Conservation (phyloP, 2,113 vertebrate species). For the Erinaceus europaeus region DNA sequence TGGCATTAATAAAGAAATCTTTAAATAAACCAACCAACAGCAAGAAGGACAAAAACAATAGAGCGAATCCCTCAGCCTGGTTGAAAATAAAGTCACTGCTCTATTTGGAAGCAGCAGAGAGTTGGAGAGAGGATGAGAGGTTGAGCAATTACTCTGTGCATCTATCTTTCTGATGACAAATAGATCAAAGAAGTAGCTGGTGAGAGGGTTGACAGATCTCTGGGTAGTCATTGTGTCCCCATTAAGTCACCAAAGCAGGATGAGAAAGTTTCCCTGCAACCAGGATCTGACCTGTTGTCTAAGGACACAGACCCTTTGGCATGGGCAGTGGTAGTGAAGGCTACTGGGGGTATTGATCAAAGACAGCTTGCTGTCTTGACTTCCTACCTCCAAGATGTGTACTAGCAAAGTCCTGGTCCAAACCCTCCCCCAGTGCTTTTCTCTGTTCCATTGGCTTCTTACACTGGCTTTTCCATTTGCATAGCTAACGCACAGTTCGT, state of each 20-base stretch:
- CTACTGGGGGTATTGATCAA: constrained; percentile 41
- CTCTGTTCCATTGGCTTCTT: constrained; percentile 28
- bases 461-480: constrained; percentile 58
- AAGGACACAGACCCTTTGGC: not conserved
- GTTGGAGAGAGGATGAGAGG: not conserved
- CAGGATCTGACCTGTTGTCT: constrained; percentile 3
- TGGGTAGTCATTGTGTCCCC: not conserved
- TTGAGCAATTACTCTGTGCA: not conserved
- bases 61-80: too few species aligned
- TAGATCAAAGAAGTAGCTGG: constrained; percentile 19
- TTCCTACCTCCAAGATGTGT: not conserved
- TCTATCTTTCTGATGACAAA: constrained; percentile 21
- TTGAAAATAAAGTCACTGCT: too few species aligned
- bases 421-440: not conserved
- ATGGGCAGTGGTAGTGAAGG: not conserved
- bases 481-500: constrained; percentile 55
- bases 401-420: constrained; percentile 17
- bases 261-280: constrained; percentile 29
- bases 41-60: too few species aligned
- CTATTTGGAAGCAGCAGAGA: too few species aligned
- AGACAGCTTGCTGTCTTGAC: constrained; percentile 54
- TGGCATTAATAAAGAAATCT: too few species aligned
- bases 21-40: too few species aligned
- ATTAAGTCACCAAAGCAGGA: not conserved
- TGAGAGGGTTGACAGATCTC: not conserved